These are phyloP conservation scores for Gonatopus flavifemur DNA, from an alignment of 1,140 invertebrate genomes.

Conservation along the genomic window DNA sequence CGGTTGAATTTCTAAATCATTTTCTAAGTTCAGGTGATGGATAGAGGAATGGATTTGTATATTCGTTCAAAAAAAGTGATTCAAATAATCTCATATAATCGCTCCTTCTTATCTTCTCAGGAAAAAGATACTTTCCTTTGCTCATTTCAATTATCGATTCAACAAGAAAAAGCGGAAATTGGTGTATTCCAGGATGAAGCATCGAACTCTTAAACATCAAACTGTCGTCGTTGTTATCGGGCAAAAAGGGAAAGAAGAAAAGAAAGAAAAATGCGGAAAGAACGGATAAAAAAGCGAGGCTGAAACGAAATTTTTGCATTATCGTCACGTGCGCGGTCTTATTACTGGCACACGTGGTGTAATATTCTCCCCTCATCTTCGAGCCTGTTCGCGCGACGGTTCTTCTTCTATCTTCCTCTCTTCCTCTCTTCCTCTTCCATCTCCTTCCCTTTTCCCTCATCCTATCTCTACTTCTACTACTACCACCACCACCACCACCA, in stretches of 20 bases:
- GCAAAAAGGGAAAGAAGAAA: constrained; percentile 6
- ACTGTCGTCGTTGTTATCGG: not conserved
- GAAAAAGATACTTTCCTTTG: too few species aligned
- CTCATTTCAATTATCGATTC: too few species aligned
- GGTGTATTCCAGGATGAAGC: not conserved
- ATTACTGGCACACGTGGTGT: constrained; percentile 54
- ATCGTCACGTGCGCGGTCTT: constrained; percentile 51
- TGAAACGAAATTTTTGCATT: constrained; percentile 46
- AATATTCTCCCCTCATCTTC: constrained; percentile 41
- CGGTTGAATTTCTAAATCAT: too few species aligned
- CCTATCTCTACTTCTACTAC: not conserved
- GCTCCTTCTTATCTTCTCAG: too few species aligned
- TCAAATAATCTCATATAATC: too few species aligned
- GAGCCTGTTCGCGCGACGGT: constrained; percentile 10
- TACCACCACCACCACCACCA: not conserved
- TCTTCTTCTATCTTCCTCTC: too few species aligned
- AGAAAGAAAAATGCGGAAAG: constrained; percentile 3
- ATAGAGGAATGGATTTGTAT: too few species aligned
- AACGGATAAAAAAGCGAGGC: constrained; percentile 1
- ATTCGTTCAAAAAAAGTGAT: too few species aligned
- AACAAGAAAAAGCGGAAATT: not conserved
- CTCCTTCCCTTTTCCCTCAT: constrained; percentile 7
- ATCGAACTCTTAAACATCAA: not conserved
- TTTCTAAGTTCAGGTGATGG: too few species aligned
- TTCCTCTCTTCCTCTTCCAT: too few species aligned